Conservation (phyloP, 2,888 invertebrate species). For the Eupithecia centaureata region DNA sequence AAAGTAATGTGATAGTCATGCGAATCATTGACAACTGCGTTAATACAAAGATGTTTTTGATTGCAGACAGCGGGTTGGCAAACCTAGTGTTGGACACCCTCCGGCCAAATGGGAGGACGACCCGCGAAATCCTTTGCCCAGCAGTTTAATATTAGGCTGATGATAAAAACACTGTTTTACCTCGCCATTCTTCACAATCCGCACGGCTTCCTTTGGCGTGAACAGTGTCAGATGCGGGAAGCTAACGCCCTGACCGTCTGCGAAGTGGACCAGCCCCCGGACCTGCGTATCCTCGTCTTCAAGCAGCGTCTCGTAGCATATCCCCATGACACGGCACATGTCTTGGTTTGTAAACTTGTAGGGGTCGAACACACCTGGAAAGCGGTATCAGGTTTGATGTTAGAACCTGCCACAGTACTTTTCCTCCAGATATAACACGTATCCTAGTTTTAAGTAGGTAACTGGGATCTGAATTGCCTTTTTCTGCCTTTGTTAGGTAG, state of each 20-base stretch:
- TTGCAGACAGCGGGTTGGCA: background rate
- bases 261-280: slow-evolving; percentile 90
- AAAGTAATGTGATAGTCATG: too few relatives aligned
- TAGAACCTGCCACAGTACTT: background rate
- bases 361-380: slow-evolving; percentile 89
- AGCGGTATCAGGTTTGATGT: background rate
- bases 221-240: slow-evolving; percentile 90
- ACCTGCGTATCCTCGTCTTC: slow-evolving; percentile 93
- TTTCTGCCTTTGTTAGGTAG: too few relatives aligned
- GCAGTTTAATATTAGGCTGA: background rate
- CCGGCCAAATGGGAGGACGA: too few relatives aligned
- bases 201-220: slow-evolving; percentile 90
- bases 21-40: too few relatives aligned
- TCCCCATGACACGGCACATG: slow-evolving; percentile 90
- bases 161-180: slow-evolving; percentile 64
- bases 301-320: slow-evolving; percentile 90
- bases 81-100: background rate
- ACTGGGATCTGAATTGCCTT: too few relatives aligned
- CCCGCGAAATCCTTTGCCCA: background rate
- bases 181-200: slow-evolving; percentile 92
- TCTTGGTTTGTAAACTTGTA: slow-evolving; percentile 90
- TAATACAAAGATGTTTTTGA: background rate
- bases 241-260: slow-evolving; percentile 89
- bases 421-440: too few relatives aligned
- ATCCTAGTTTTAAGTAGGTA: too few relatives aligned